Evolutionary conservation across 1,140 invertebrate species (phyloP).

Genomic region (Probaryconus sp.): DNA sequence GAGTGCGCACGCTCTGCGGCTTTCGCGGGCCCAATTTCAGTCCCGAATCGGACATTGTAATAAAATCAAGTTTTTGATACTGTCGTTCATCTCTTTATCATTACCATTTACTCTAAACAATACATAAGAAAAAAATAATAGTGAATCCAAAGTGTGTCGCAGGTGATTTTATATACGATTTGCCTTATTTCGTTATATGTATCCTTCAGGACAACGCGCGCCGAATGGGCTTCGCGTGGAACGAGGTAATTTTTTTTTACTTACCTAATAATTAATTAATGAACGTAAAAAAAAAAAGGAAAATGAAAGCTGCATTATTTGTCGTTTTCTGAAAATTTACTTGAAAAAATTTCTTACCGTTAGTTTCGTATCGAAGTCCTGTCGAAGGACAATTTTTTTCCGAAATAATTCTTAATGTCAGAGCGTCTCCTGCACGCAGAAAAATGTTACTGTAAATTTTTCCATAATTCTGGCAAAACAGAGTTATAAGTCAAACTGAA

Average conservation of each 20-base stretch:
- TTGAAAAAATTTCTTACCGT: conserved; percentile 7
- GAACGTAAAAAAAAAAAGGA: no score
- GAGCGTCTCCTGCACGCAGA: conserved; percentile 56
- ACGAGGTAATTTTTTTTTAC: conserved; percentile 71
- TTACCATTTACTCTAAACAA: no score
- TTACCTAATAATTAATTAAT: no score
- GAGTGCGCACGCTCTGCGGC: conserved; percentile 63
- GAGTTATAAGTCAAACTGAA: no score
- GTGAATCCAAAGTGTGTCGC: conserved; percentile 35
- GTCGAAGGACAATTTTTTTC: conserved; percentile 23
- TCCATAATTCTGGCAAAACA: no score
- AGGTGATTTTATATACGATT: conserved; percentile 24
- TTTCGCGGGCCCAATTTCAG: conserved; percentile 12
- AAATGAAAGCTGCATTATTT: no score
- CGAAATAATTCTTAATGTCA: conserved; percentile 11
- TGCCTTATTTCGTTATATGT: conserved; percentile 66
- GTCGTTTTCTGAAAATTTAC: no score
- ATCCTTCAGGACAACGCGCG: conserved; percentile 60
- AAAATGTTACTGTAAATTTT: no score
- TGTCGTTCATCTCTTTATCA: background rate
- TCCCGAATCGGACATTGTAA: no score
- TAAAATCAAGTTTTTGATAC: no score
- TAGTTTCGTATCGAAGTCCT: no score
- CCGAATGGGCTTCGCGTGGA: conserved; percentile 72
- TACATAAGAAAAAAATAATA: no score